Conservation (phyloP, 2,113 vertebrate species). For the Natator depressus region DNA sequence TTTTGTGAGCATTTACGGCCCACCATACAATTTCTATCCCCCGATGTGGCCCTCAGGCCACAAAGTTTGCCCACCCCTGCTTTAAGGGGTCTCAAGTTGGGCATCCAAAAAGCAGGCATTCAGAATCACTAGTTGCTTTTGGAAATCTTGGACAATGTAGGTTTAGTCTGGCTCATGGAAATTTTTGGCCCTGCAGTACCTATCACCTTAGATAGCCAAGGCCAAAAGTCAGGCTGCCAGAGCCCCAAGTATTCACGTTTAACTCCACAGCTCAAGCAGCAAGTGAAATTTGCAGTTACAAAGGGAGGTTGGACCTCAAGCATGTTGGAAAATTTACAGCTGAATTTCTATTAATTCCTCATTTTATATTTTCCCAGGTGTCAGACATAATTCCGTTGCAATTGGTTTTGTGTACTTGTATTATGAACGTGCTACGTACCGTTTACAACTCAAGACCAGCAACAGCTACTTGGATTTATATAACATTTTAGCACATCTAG, state of each 20-base stretch:
- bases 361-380: neutral
- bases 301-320: neutral
- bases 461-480: slow-evolving; percentile 52
- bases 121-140: neutral
- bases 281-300: neutral
- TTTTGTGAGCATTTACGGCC: no score
- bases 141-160: neutral
- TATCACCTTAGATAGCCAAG: fast-evolving
- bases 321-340: neutral
- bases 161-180: neutral
- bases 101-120: neutral
- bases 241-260: neutral
- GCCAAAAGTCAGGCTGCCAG: neutral
- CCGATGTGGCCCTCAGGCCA: no score
- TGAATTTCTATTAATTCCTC: slow-evolving; percentile 27
- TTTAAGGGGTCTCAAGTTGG: neutral
- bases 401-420: neutral
- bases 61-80: no score
- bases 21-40: no score
- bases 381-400: slow-evolving; percentile 24
- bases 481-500: neutral
- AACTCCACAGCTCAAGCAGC: neutral
- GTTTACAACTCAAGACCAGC: neutral
- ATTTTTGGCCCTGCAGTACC: neutral
- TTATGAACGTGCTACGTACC: neutral